These are phyloP conservation scores for Glaucomys volans DNA, from an alignment of 2,113 vertebrate genomes.

Conservation along the genomic window DNA sequence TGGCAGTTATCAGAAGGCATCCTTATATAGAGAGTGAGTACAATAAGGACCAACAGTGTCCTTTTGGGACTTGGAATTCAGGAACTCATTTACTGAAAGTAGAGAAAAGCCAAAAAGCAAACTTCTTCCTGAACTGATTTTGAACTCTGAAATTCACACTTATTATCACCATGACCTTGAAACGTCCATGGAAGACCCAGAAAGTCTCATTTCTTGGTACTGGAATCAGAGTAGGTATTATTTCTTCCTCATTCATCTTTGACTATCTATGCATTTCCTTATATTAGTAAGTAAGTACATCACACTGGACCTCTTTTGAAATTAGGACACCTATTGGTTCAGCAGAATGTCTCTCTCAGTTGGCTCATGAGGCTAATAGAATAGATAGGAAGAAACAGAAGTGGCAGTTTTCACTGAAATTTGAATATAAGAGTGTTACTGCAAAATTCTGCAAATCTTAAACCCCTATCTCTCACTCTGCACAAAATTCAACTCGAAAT, in stretches of 20 bases:
- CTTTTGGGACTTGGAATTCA: neutral
- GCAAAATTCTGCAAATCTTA: neutral
- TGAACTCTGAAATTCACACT: neutral
- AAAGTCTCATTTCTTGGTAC: neutral
- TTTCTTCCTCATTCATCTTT: neutral
- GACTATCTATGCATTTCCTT: neutral
- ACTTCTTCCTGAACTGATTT: neutral
- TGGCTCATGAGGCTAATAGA: neutral
- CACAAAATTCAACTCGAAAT: no score
- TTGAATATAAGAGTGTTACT: neutral
- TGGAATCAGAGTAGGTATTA: neutral
- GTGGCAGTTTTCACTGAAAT: neutral
- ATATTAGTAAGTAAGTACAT: neutral
- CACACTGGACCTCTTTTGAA: neutral
- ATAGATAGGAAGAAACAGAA: neutral
- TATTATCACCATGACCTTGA: neutral
- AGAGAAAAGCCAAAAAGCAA: neutral
- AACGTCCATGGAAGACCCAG: neutral
- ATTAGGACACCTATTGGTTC: neutral
- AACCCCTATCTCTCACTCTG: no score
- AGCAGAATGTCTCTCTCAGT: neutral
- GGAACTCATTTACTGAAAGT: neutral
- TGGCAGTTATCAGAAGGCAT: neutral
- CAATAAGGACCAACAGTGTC: neutral
- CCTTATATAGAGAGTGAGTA: neutral